Base-by-base conservation (phyloP, 2,797 vertebrate genomes). In the Lycodopsis pacificus region DNA sequence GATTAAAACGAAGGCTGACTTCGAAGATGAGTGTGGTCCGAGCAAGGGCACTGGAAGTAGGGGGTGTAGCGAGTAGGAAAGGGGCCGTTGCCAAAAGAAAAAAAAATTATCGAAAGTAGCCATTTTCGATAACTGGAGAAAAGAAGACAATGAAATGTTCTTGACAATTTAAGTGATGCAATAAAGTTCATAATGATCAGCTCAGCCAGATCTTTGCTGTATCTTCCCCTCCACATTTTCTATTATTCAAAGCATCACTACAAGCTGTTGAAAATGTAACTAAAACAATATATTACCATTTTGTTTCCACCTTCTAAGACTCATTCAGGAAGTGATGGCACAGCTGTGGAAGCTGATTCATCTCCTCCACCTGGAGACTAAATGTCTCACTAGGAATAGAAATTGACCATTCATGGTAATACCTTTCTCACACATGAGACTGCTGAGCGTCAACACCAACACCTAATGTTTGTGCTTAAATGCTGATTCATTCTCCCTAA, bases 391-490 rank as follows among this genome's bases (percentile, higher is more conserved):
- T 65, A 8, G 15, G 32, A 49, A 30, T 68, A 75, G 68, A 67
- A 79, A 65, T 25, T 90, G 87, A 84, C 90, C 93, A 91, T 94
- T 91, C 83, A 90, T 85, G 90, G 92, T 70, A 75, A 89, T 65
- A 76, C 25, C n/a, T 42, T 46, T 65, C 67, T 58, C 20, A 56
- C 53, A 32, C 69, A 56, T 25, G 73, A 71, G 65, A 27, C 83
- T 34, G 14, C 59, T 17, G 48, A 76, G 79, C 72, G 82, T 76
- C 79, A 91, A 89, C 86, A 87, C 62, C 58, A 79, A 74, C 74
- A 86, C 66, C 61, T 73, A 25, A 63, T 72, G 86, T 85, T 87
- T 80, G 75, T 81, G 38, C 44, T 77, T 20, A 75, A 77, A 73
- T 49, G 67, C 89, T 93, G 92, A 94, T 88, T 94, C 91, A 93